Base-by-base conservation (phyloP, 2,797 vertebrate species). In the Sebastes baramenuke region DNA sequence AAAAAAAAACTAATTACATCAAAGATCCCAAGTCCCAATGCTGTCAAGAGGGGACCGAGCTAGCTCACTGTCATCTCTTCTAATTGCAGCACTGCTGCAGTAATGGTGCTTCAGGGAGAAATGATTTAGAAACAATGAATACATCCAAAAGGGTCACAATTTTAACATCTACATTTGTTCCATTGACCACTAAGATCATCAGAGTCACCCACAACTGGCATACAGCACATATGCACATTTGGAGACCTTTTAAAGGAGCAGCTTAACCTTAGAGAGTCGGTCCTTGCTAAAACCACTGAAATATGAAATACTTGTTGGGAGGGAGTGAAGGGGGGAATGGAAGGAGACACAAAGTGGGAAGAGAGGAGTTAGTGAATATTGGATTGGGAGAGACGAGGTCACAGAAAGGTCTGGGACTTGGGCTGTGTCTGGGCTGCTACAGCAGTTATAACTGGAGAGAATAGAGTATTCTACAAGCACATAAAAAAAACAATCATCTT, bases 271-370 rank as follows among this genome's bases (percentile, higher is more conserved):
- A 55, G 73, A 87, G 79, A 86, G 75, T 72, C 75, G 20, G 83
- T 84, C 75, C 52, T 55, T 54, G 60, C 82, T 82, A 84, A 91
- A 90, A 87, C 74, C 86, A 61, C 74, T 92, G 71, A 93, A 91
- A 90, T 85, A 92, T 92, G 86, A 88, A 93, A 78, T 81, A 82
- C 22, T 9, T 76, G 61, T 55, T 65, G 54, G 64, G 27, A 76
- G 29, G 56, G 55, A 61, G 68, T 29, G 72, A 62, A 49, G 32
- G 58, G 62, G 62, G 66, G 42, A 36, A 36, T 70, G 69, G 36
- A 67, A 36, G 71, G 25, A 83, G 76, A 84, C 72, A 72, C 29
- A 79, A 59, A 78, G 70, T 73, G 72, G 36, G 38, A 62, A 79
- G 59, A 60, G 49, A 64, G 38, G 70, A 66, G 68, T 52, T 56